phyloP scores from a whole-genome alignment of 1,140 invertebrate genomes.

The Apocrypta bakeri region DNA sequence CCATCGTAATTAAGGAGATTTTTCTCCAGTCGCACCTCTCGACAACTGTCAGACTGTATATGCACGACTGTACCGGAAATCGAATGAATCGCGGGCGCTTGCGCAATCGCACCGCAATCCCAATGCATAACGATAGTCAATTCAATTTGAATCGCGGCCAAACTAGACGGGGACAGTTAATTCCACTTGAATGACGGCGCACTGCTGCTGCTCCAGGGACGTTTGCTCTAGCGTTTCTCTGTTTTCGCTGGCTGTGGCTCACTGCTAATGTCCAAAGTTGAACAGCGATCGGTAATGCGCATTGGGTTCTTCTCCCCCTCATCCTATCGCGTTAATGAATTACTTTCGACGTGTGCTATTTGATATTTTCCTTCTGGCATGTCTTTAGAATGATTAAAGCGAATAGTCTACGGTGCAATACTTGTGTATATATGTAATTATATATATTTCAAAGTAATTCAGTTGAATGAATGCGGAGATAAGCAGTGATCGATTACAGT shows the following conservation, averaged over 20 bases:
- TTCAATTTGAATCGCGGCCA: constrained; percentile 66
- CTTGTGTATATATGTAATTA: no score
- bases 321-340: not conserved
- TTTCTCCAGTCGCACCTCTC: constrained; percentile 57
- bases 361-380: no score
- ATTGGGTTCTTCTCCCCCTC: not conserved
- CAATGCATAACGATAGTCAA: constrained; percentile 62
- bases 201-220: constrained; percentile 46
- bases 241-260: not conserved
- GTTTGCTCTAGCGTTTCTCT: constrained; percentile 47
- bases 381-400: no score
- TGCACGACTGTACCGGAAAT: constrained; percentile 54
- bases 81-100: constrained; percentile 55
- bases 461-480: no score
- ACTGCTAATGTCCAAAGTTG: constrained; percentile 5
- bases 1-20: constrained; percentile 57
- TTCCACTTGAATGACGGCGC: constrained; percentile 61
- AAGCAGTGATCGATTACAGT: no score
- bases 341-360: not conserved
- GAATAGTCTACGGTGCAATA: no score
- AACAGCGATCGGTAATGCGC: not conserved
- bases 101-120: constrained; percentile 40
- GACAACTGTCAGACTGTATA: no score
- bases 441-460: no score
- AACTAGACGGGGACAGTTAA: constrained; percentile 63